Percentiles rank a stretch among this genome's conserved stretches.
Evolutionary conservation across 2,113 vertebrate genomes (phyloP).

Genomic region (Nymphicus hollandicus): DNA sequence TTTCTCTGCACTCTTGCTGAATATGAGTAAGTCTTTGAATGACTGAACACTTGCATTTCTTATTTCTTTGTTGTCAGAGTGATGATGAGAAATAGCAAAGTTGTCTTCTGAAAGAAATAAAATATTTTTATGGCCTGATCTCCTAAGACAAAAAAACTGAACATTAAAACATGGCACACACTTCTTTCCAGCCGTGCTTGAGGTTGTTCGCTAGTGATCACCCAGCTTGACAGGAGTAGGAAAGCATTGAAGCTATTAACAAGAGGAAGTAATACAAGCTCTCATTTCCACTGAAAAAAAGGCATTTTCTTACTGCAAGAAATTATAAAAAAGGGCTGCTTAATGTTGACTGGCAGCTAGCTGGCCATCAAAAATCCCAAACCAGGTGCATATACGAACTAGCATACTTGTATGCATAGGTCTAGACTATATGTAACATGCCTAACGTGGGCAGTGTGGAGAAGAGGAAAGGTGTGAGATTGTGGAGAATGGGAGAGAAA

Average conservation of each 20-base stretch:
- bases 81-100: background rate
- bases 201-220: background rate
- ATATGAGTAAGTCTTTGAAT: background rate
- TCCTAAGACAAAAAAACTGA: background rate
- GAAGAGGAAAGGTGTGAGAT: background rate
- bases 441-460: background rate
- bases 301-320: background rate
- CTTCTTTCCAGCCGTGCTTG: rapidly evolving
- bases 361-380: background rate
- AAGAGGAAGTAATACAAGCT: background rate
- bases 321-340: background rate
- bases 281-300: background rate
- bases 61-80: background rate
- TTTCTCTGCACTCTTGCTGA: rapidly evolving
- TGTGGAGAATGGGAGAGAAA: background rate
- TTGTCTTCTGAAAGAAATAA: background rate
- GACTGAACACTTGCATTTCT: background rate
- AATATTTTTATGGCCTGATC: background rate
- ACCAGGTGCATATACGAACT: rapidly evolving
- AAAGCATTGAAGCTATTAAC: background rate
- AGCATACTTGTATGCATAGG: rapidly evolving
- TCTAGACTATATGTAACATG: rapidly evolving
- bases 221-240: background rate
- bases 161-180: background rate
- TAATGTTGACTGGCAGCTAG: background rate